These are phyloP conservation scores for Vulpes ferrilata DNA, from an alignment of 2,113 vertebrate genomes.

Conservation along the genomic window DNA sequence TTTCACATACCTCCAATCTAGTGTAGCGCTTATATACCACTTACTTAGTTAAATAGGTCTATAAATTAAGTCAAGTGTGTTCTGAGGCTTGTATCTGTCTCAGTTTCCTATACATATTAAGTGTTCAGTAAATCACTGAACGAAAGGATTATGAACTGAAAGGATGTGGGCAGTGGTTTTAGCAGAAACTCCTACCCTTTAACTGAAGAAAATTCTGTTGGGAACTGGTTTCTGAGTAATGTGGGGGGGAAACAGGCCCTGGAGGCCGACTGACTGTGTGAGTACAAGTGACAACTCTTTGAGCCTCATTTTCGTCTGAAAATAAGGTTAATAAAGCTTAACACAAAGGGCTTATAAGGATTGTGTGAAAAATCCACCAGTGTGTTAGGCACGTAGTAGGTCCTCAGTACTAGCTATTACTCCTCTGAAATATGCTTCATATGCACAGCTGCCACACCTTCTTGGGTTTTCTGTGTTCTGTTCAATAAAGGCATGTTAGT, in stretches of 20 bases:
- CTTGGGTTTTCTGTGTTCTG: not conserved
- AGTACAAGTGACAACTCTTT: not conserved
- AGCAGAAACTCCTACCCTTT: not conserved
- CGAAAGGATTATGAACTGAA: not conserved
- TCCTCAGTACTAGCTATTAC: not conserved
- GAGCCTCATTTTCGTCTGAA: not conserved
- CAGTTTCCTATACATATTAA: not conserved
- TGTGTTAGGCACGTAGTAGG: not conserved
- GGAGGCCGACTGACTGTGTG: not conserved
- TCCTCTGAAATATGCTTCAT: not conserved
- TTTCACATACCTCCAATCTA: rapidly evolving
- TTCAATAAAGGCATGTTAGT: not conserved
- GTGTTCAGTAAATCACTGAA: not conserved
- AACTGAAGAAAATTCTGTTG: not conserved
- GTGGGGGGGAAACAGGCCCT: not conserved
- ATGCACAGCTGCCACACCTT: not conserved
- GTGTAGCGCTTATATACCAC: not conserved
- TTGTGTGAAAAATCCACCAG: not conserved
- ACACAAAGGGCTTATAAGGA: not conserved
- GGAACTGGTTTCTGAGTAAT: not conserved
- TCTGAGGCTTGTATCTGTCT: not conserved
- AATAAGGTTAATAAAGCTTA: not conserved
- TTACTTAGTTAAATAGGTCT: not conserved
- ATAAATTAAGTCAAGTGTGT: not conserved
- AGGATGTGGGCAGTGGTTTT: not conserved